Evolutionary conservation across 2,113 vertebrate genomes (phyloP).

Genomic region (Peromyscus californicus): DNA sequence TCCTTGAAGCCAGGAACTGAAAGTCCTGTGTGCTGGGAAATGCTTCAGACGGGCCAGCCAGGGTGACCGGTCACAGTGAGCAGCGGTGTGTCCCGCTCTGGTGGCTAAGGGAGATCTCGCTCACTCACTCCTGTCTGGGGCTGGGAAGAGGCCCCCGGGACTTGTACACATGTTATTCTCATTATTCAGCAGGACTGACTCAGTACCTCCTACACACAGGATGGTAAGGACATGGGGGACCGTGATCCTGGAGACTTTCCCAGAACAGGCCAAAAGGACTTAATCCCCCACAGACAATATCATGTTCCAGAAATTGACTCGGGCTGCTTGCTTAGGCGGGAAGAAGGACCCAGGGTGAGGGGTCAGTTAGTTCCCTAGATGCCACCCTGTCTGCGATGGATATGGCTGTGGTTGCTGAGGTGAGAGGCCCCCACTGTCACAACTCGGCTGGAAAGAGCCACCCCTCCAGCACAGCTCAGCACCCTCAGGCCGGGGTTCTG

Average conservation of each 20-base stretch:
- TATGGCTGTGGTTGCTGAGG: fast-evolving
- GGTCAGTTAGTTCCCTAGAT: not conserved
- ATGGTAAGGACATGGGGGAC: not conserved
- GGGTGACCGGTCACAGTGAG: not conserved
- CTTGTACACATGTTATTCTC: fast-evolving
- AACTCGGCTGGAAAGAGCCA: not conserved
- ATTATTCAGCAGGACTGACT: fast-evolving
- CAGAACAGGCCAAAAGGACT: not conserved
- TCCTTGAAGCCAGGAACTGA: not conserved
- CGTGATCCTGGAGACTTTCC: not conserved
- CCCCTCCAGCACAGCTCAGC: not conserved
- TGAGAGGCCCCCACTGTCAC: not conserved
- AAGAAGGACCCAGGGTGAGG: fast-evolving
- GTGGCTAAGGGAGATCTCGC: not conserved
- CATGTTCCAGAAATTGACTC: not conserved
- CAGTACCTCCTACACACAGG: not conserved
- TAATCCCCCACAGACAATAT: fast-evolving
- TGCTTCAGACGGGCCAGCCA: not conserved
- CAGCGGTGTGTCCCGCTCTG: too few relatives aligned
- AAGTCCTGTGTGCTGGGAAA: not conserved
- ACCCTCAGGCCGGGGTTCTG: fast-evolving
- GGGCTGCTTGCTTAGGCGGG: not conserved
- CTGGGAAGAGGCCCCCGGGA: too few relatives aligned
- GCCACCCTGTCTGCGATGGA: too few relatives aligned
- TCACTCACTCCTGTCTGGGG: not conserved